Evolutionary conservation across 2,888 invertebrate species (phyloP), one percentile per base, ranked within the genome.

Genomic region (Oxystoma pomonae): DNA sequence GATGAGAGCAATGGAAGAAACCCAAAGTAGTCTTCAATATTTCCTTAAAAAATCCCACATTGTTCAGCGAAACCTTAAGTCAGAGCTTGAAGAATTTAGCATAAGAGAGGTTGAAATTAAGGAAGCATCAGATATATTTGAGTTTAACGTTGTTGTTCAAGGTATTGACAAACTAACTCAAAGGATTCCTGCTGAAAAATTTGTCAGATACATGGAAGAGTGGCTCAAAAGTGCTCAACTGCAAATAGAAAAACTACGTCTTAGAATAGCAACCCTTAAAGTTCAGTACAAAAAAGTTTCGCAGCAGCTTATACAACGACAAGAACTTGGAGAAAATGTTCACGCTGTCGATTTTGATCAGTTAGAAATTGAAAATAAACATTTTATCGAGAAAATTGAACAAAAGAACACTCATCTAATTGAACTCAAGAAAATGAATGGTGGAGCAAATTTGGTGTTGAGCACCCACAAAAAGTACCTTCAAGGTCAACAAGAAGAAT

Each of bases 321-420:
- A 81, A 2, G 86, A 87, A 71, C 71, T 87, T 0, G 86, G 85
- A 16, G 85, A 86, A 65, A 82, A 81, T 57, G 74, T 89, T 0
- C 80, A 84, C 59, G 82, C 85, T 0, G 84, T 87, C 0, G 89
- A 89, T 73, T 88, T 88, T 68, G 85, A 88, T 22, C 85, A 87
- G 71, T 70, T 88, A 1, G 81, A 81, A 68, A 88, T 89, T 22
- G 86, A 87, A 69, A 88, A 87, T 70, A 71, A 81, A 1, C 82
- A 84, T 71, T 82, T 83, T 59, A 58, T 79, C 9, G 76, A 79
- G 61, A 74, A 80, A 2, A 86, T 88, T 55, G 86, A 86, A 0
- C 80, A 83, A 49, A 87, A 86, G 69, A 76, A 83, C 52, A 71
- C 73, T 9, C 83, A 85, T 67, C 69, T 87, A 2, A 76, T 78